Evolutionary conservation across 2,113 vertebrate genomes (phyloP).

Genomic region (Orycteropus afer): DNA sequence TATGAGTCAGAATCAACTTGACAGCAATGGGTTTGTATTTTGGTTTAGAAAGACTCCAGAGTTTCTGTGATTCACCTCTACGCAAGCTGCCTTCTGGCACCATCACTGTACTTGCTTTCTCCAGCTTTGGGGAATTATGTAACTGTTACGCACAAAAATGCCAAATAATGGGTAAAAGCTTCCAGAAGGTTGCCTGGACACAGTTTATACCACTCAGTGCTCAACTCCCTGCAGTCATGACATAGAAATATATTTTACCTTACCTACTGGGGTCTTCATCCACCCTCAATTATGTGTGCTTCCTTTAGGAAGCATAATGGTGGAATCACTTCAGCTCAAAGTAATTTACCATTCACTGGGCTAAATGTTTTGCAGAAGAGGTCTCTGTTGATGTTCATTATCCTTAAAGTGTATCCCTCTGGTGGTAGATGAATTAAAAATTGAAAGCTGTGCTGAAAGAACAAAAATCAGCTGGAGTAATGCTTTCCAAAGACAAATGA

Average conservation of each 20-base stretch:
- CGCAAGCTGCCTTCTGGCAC: neutral
- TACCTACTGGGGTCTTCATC: neutral
- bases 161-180: neutral
- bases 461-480: neutral
- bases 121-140: neutral
- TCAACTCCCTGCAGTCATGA: neutral
- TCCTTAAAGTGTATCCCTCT: conserved; percentile 35
- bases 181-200: neutral
- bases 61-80: neutral
- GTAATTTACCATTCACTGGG: neutral
- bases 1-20: neutral
- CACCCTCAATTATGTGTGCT: neutral
- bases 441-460: neutral
- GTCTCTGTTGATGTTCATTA: conserved; percentile 43
- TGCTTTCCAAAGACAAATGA: neutral
- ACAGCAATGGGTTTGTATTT: neutral
- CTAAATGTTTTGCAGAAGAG: conserved; percentile 34
- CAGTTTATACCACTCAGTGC: neutral
- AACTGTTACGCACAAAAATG: neutral
- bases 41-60: neutral
- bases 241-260: neutral
- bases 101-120: neutral
- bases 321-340: neutral
- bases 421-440: conserved; percentile 43
- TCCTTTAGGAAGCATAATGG: neutral